Base-by-base conservation (phyloP, 2,888 invertebrate genomes). In the Hypena proboscidalis region DNA sequence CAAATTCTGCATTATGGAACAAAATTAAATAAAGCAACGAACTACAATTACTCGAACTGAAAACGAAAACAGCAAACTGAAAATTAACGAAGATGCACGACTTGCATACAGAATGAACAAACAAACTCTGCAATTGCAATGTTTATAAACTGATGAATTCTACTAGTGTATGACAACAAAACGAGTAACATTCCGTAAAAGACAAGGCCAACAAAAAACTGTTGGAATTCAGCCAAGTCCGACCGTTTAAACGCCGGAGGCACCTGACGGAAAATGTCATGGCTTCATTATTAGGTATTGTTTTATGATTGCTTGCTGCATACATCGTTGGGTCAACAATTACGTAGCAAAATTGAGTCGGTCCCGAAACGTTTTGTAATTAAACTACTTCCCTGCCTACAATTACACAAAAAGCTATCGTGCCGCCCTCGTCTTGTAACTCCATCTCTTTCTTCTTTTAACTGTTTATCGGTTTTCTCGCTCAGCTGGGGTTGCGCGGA, bases 181-280 rank as follows among this genome's bases (percentile, higher is more conserved):
- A 53, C 50, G 39, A 52, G 48, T 65, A 70, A 66, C 64, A 67
- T 67, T 74, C 65, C 65, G 55, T 58, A 65, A 70, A 68, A 68
- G 64, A 70, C 62, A 66, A 53, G 51, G 58, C 60, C 61, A 70
- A 66, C 61, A 66, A 67, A 70, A 77, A 78, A 76, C 73, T n/a
- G 70, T 65, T 83, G 83, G 83, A 74, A 48, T 51, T 17, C n/a
- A 43, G 78, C 83, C 83, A 83, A 81, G 61, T 67, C 61, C 57
- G 45, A 61, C 61, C 67, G 65, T 64, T 62, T 67, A 69, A 67
- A 70, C 44, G 70, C 80, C 74, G 64, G 65, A 58, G 76, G 77
- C 74, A 68, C 71, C 70, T 67, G 75, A 71, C 73, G 65, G 67
- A 62, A 75, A 80, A 77, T 74, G 74, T 73, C 66, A 66, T 66